A percentile compares a stretch with the other conserved stretches of the same genome.
phyloP scores from a whole-genome alignment of 2,888 invertebrate species.

The Bellardia pandia region DNA sequence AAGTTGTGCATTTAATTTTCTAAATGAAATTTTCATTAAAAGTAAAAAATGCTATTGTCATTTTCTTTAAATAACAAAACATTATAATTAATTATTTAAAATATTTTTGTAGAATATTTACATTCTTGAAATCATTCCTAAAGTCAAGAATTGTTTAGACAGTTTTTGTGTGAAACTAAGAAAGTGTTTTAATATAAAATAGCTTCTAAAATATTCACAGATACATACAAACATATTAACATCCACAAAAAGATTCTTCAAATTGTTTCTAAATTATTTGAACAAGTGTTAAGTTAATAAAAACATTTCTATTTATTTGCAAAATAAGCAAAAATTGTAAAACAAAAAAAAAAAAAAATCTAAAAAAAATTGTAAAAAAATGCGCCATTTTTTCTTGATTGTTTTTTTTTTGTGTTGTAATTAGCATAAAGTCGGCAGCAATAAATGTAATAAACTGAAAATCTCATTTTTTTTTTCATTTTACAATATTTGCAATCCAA shows the following conservation, averaged over 20 bases:
- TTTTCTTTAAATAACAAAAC: constrained; percentile 12
- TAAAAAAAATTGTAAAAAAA: constrained; percentile 37
- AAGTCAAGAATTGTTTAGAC: constrained; percentile 45
- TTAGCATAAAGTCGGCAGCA: constrained; percentile 55
- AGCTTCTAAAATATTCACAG: neutral
- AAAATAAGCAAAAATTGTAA: constrained; percentile 44
- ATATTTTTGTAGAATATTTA: constrained; percentile 19
- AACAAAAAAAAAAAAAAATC: constrained; percentile 13
- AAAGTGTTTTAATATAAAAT: constrained; percentile 3
- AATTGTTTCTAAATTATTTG: constrained; percentile 49
- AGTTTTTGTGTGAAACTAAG: constrained; percentile 8
- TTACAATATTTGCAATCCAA: constrained; percentile 34
- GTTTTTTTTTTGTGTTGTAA: constrained; percentile 15
- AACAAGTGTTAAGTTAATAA: constrained; percentile 63
- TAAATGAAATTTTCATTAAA: constrained; percentile 6
- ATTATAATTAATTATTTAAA: constrained; percentile 33
- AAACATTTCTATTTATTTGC: constrained; percentile 51
- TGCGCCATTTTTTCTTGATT: constrained; percentile 1
- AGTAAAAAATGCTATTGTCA: constrained; percentile 42
- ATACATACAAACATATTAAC: too few relatives aligned
- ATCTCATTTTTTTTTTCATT: constrained; percentile 27
- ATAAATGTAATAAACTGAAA: constrained; percentile 43
- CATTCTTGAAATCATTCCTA: constrained; percentile 58
- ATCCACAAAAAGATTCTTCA: constrained; percentile 6
- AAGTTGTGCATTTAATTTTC: neutral